Base-by-base conservation (phyloP, 1,140 invertebrate species). In the Tetragonula clypearis region DNA sequence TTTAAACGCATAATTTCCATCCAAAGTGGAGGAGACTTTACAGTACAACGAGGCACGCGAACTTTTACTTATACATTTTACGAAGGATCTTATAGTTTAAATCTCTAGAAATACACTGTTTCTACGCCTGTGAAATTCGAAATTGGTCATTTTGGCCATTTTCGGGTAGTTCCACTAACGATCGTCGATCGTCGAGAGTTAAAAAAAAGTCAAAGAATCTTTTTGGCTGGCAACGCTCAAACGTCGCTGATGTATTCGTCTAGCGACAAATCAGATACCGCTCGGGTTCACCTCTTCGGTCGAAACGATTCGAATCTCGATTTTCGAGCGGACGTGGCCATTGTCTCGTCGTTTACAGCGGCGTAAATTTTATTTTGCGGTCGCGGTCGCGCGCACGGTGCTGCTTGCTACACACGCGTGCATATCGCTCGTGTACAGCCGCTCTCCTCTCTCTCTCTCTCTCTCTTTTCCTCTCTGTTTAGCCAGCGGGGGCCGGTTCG, bases 341-440 rank as follows among this genome's bases (percentile, higher is more conserved):
- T 81, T 81, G 84, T 74, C 66, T 56, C 58, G 84, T 60, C 69
- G 35, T 74, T 85, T 74, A 58, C 69, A 49, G 55, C 71, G 49
- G 69, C 53, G 79, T 30, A 53, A 79, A 79, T 72, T 71, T 72
- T 79, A 72, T 79, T 85, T 79, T 35, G 83, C 77, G 66, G 41
- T 71, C 49, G 30, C 26, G 23, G n/a, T 71, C 73, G 73, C 73
- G 55, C 73, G 30, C 56, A 41, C 56, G 53, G n/a, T 53, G 75
- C 49, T 58, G 30, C 30, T 30, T 58, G 30, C 30, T 30, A 71
- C 30, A 55, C 76, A 62, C 69, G 79, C 82, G 76, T 82, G 79
- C 82, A 73, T 87, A 86, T 89, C 84, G 86, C 79, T 82, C 86
- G 88, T 86, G 78, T 74, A 74, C 82, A 84, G 71, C 81, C 66